A percentile compares a stretch with the other conserved stretches of the same genome.
Conservation (phyloP, 1,140 invertebrate genomes). For the Drusus annulatus region DNA sequence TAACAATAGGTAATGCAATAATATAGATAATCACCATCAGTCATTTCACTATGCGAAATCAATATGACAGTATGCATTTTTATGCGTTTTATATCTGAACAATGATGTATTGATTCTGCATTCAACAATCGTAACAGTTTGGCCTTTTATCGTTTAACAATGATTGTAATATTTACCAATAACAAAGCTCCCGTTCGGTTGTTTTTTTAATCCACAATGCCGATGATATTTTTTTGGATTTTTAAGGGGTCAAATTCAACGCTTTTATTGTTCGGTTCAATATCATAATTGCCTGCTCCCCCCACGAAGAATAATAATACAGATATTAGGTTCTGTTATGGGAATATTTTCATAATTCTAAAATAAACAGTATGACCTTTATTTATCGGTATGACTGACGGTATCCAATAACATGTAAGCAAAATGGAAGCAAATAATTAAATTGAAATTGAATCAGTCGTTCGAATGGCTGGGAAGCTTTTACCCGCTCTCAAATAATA, state of each 20-base stretch:
- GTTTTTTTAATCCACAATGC: conserved; percentile 49
- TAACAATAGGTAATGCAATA: conserved; percentile 1
- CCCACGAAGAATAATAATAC: neutral
- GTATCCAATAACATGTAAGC: conserved; percentile 33
- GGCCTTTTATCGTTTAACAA: conserved; percentile 30
- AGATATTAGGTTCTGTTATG: conserved; percentile 23
- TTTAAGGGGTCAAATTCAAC: conserved; percentile 42
- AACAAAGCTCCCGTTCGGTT: conserved; percentile 6
- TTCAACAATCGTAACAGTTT: neutral
- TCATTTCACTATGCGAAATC: conserved; percentile 22
- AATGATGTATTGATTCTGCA: conserved; percentile 3
- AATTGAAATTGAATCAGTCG: conserved; percentile 20
- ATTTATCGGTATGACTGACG: conserved; percentile 28
- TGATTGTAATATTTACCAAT: conserved; percentile 38
- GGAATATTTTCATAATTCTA: conserved; percentile 57
- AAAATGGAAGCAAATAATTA: conserved; percentile 27
- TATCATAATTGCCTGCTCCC: conserved; percentile 58
- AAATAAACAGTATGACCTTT: conserved; percentile 58
- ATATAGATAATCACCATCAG: conserved; percentile 14
- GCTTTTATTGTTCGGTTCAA: conserved; percentile 54
- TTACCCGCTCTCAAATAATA: neutral
- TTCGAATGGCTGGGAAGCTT: neutral
- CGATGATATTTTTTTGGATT: conserved; percentile 46
- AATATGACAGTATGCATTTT: conserved; percentile 15
- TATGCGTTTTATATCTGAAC: conserved; percentile 10